These are phyloP conservation scores for Hesperophylax magnus DNA, from an alignment of 1,140 invertebrate species.

Conservation along the genomic window DNA sequence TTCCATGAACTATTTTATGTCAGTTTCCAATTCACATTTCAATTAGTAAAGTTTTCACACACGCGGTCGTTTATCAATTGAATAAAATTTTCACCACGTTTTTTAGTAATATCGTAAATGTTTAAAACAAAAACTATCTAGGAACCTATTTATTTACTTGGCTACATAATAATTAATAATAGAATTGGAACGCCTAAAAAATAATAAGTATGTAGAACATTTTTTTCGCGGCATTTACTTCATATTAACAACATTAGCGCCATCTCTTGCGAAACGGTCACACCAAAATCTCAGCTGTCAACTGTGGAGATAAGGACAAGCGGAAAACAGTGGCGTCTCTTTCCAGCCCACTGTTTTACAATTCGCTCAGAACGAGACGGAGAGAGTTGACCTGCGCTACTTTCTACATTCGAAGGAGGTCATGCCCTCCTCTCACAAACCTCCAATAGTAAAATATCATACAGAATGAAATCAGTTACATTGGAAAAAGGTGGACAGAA, in stretches of 20 bases:
- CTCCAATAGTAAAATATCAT: not conserved
- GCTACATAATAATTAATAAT: too few species aligned
- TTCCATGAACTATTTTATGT: too few species aligned
- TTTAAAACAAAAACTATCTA: too few species aligned
- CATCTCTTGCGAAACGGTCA: constrained; percentile 14
- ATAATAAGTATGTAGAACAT: too few species aligned
- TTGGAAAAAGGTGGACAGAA: too few species aligned
- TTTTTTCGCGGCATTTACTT: not conserved
- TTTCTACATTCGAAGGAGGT: constrained; percentile 48
- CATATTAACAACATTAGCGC: constrained; percentile 13
- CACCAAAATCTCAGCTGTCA: not conserved
- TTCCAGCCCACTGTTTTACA: not conserved
- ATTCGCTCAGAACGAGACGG: constrained; percentile 14
- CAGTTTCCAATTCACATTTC: too few species aligned
- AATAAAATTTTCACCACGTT: too few species aligned
- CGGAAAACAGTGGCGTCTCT: constrained; percentile 26
- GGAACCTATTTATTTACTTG: too few species aligned
- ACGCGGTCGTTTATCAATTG: too few species aligned
- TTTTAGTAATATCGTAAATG: too few species aligned
- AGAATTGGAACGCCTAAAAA: too few species aligned
- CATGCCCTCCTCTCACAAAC: constrained; percentile 37
- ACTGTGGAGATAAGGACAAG: constrained; percentile 5
- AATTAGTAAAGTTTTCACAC: too few species aligned
- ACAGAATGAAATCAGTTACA: not conserved
- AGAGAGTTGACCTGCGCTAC: constrained; percentile 49